Conservation (phyloP, 1,140 invertebrate species). For the Hydropsyche tenuis region DNA sequence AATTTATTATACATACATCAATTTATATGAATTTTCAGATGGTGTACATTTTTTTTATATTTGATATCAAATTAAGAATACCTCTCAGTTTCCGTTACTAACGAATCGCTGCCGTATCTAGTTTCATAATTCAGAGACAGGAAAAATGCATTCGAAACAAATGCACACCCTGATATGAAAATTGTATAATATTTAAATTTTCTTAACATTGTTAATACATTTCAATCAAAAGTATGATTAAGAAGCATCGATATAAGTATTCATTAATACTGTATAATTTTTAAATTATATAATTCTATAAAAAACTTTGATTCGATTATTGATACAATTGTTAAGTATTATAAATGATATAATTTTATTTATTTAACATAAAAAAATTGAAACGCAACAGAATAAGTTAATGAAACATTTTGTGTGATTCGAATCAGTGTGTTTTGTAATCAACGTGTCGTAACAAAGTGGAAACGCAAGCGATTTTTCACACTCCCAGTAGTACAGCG, state of each 20-base stretch:
- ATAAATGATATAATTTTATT: too few relatives aligned
- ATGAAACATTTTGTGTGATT: background rate
- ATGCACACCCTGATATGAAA: too few relatives aligned
- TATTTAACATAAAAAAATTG: too few relatives aligned
- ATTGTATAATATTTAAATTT: too few relatives aligned
- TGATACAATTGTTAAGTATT: too few relatives aligned
- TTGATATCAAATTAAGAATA: background rate
- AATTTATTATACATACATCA: background rate
- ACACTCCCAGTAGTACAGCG: slow-evolving; percentile 22
- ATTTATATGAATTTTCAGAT: background rate
- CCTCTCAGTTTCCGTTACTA: background rate
- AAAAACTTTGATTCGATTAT: too few relatives aligned
- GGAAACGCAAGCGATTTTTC: slow-evolving; percentile 4
- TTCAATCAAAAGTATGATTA: too few relatives aligned
- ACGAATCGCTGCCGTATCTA: background rate
- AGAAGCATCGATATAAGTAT: too few relatives aligned
- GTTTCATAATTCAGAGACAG: slow-evolving; percentile 7
- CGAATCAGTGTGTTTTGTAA: background rate
- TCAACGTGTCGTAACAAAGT: background rate
- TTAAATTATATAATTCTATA: too few relatives aligned
- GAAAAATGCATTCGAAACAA: background rate
- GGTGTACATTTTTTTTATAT: background rate
- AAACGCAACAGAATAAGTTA: too few relatives aligned
- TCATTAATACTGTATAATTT: too few relatives aligned
- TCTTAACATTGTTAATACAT: too few relatives aligned